A percentile compares a stretch with the other conserved stretches of the same genome.
Conservation (phyloP, 2,888 invertebrate genomes). For the Amphipyra tragopoginis region DNA sequence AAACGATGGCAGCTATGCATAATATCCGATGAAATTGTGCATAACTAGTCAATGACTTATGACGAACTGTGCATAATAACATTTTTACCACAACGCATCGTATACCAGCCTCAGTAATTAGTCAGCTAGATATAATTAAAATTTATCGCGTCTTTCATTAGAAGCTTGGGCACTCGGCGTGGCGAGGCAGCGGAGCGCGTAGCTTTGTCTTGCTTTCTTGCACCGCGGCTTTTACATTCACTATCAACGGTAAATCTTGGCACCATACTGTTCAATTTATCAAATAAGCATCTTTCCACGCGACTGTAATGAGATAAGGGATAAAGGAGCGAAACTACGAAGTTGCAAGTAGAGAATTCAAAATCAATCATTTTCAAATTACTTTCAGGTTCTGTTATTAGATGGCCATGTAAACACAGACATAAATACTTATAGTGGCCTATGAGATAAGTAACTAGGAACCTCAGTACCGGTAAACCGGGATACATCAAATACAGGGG, state of each 20-base stretch:
- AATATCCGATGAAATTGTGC: constrained; percentile 75
- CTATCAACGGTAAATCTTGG: constrained; percentile 77
- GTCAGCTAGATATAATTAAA: constrained; percentile 79
- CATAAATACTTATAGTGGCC: too few relatives aligned
- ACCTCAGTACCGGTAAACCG: too few relatives aligned
- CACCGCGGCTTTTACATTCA: constrained; percentile 67
- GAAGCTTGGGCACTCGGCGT: constrained; percentile 73
- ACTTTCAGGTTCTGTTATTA: too few relatives aligned
- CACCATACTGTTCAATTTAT: constrained; percentile 75
- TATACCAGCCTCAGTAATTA: constrained; percentile 68
- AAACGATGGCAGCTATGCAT: constrained; percentile 58
- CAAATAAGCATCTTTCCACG: constrained; percentile 62
- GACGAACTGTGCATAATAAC: constrained; percentile 66
- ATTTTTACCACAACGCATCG: constrained; percentile 62
- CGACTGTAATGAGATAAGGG: constrained; percentile 49
- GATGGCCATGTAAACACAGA: too few relatives aligned
- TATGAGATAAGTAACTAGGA: too few relatives aligned
- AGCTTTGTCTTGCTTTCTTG: constrained; percentile 80
- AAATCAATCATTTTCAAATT: constrained; percentile 13
- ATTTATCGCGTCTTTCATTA: constrained; percentile 83
- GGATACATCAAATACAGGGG: too few relatives aligned
- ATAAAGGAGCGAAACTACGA: constrained; percentile 24
- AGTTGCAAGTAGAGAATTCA: constrained; percentile 9
- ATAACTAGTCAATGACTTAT: constrained; percentile 75
- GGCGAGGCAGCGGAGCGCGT: constrained; percentile 72